Conservation (phyloP, 2,113 vertebrate species). For the Chunga burmeisteri region DNA sequence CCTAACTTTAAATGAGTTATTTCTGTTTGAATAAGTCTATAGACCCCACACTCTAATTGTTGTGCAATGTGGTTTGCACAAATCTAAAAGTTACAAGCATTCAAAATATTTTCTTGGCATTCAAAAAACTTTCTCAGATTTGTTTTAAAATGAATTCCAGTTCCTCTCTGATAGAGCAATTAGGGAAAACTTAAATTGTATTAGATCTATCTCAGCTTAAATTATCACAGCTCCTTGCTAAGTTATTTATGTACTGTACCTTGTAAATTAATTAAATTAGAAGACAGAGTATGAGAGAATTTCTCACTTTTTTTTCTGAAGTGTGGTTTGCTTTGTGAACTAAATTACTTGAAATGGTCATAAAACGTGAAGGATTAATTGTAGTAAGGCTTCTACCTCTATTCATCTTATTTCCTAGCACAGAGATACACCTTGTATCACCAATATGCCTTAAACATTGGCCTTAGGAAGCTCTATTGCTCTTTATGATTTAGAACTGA, state of each 20-base stretch:
- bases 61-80: background rate
- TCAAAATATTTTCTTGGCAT: background rate
- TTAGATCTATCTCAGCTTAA: background rate
- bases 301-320: background rate
- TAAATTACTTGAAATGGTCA: background rate
- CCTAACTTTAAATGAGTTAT: background rate
- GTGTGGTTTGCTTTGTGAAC: background rate
- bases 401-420: background rate
- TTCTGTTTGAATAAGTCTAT: background rate
- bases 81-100: background rate
- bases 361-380: background rate
- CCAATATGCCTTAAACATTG: background rate
- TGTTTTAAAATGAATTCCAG: background rate
- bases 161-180: background rate
- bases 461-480: background rate
- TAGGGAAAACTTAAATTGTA: background rate
- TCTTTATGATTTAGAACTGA: background rate
- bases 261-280: background rate
- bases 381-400: background rate
- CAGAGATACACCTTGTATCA: background rate
- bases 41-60: background rate
- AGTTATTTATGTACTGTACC: background rate
- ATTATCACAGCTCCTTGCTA: background rate
- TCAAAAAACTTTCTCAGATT: background rate
- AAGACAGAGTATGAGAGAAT: background rate